Base-by-base conservation (phyloP, 2,888 invertebrate genomes). In the Acleris emargana region DNA sequence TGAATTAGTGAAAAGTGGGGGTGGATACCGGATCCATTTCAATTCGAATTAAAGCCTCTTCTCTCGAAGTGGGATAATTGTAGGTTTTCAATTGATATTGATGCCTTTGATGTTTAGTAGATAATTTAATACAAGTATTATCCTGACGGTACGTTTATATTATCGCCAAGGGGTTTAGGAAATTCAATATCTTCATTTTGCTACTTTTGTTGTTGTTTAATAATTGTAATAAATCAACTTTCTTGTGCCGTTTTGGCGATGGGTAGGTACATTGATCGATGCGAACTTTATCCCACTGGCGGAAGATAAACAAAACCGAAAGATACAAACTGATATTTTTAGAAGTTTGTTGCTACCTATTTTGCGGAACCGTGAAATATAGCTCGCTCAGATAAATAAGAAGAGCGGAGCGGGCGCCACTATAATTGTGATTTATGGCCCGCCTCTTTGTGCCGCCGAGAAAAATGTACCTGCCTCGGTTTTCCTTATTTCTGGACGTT, bases 371-470 rank as follows among this genome's bases (percentile, higher is more conserved):
- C n/a, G 42, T 64, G 43, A 55, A 60, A 55, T 60, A 55, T 55
- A 25, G 49, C 22, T 55, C 32, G 59, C 54, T 50, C 50, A 60
- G 59, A 60, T 64, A 50, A 55, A 64, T 64, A 64, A 60, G 49
- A 53, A 38, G 42, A 52, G 63, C 18, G 25, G 42, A 18, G 20
- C 45, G 28, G 32, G 43, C 59, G 50, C 50, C 32, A 42, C 25
- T 60, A 60, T 64, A 60, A 60, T 60, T 49, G 64, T 60, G 64
- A 64, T 60, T 64, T 64, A 64, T 60, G 25, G 42, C 32, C 49
- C 7, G 45, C 42, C 20, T 50, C 50, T 60, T 60, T 54, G 16
- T 55, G 54, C 50, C 50, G 28, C 42, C 18, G 49, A 20, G 38
- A 47, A 45, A 47, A 18, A 52, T 62, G 51, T 62, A 51, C 57